Base-by-base conservation (phyloP, 2,797 vertebrate species). In the Chromobotia macracanthus region DNA sequence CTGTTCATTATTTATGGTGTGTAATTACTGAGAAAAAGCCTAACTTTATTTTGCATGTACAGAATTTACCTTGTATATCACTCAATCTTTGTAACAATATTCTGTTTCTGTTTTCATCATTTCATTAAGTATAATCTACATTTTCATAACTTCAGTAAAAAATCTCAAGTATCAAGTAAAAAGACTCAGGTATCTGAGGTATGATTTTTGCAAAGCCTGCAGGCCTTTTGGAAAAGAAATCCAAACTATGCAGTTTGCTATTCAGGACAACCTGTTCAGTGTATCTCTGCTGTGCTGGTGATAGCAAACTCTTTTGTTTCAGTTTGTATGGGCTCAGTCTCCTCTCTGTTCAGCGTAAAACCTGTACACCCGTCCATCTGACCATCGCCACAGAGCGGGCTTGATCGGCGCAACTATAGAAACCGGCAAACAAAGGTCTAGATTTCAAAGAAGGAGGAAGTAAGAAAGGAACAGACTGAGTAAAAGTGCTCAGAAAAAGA, bases 391-490 rank as follows among this genome's bases (percentile, higher is more conserved):
- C 28, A 28, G 63, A 75, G 77, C 50, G 53, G 56, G 51, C 88
- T 84, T 87, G 86, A 68, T 9, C 77, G 84, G 56, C 51, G 87
- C 86, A 86, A 83, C 86, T 86, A 89, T 87, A 85, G 89, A 87
- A 87, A 89, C 83, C 19, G 3, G 80, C 80, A 78, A 87, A 89
- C 84, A 90, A 87, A 89, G 86, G 80, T 38, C 68, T 21, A 55
- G 83, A 44, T 53, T 3, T 78, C 63, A 44, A 13, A 41, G 66
- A 80, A 8, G 50, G 61, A 83, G 56, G 82, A 74, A 73, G 75
- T 68, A 80, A 72, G 78, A 75, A 83, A 70, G 84, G 78, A 81
- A 77, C 80, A 77, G 82, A 10, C 21, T 66, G 84, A 89, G 80
- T 82, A 65, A 87, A 82, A 84, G 80, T 69, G 81, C 81, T 67